phyloP scores from a whole-genome alignment of 2,888 invertebrate species.

The Dynastes maya region DNA sequence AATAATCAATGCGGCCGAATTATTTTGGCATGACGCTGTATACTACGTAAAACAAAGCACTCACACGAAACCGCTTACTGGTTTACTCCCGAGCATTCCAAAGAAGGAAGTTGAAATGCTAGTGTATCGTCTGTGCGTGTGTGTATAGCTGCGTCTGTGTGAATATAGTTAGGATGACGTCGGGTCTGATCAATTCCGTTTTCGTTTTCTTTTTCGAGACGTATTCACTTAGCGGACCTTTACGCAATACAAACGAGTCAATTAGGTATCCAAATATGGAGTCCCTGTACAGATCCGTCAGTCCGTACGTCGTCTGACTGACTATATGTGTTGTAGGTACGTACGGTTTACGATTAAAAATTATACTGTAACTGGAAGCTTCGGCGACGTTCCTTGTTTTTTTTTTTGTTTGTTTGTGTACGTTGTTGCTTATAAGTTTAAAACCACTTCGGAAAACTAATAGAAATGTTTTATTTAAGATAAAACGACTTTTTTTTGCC shows the following conservation, averaged over 20 bases:
- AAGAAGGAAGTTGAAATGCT: slow-evolving; percentile 26
- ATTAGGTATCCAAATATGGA: slow-evolving; percentile 42
- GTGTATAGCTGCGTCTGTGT: too few relatives aligned
- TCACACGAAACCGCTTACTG: slow-evolving; percentile 20
- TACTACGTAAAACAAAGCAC: slow-evolving; percentile 4
- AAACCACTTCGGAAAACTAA: too few relatives aligned
- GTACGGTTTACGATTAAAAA: too few relatives aligned
- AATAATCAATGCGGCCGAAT: too few relatives aligned
- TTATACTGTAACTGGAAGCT: too few relatives aligned
- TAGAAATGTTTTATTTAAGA: too few relatives aligned
- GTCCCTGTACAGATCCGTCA: background rate
- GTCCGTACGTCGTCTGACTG: background rate
- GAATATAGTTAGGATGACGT: slow-evolving; percentile 29
- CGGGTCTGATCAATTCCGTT: slow-evolving; percentile 18
- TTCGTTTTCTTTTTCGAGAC: slow-evolving; percentile 42
- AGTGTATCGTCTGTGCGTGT: background rate
- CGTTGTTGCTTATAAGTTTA: too few relatives aligned
- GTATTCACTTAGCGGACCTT: slow-evolving; percentile 38
- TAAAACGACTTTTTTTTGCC: too few relatives aligned
- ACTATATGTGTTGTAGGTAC: too few relatives aligned
- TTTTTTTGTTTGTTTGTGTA: too few relatives aligned
- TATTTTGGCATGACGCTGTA: too few relatives aligned
- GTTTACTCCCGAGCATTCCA: slow-evolving; percentile 41
- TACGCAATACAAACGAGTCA: slow-evolving; percentile 45
- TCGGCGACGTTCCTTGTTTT: too few relatives aligned